Evolutionary conservation across 2,888 invertebrate species (phyloP).

Genomic region (Hipparchia sbordonii): DNA sequence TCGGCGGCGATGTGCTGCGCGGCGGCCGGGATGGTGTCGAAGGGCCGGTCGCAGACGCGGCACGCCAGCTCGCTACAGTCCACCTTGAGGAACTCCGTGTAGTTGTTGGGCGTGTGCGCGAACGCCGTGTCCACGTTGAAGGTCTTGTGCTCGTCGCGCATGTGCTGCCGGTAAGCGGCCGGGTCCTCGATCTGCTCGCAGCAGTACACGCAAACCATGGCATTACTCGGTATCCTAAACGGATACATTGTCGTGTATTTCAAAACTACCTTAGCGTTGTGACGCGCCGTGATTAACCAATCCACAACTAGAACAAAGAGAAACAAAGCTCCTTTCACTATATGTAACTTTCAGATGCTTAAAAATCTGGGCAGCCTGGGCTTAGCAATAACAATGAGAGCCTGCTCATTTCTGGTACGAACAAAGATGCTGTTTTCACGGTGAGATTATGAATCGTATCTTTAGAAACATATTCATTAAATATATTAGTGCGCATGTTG

Average conservation of each 20-base stretch:
- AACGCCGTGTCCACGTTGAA: constrained; percentile 56
- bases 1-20: constrained; percentile 51
- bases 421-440: neutral
- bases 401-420: neutral
- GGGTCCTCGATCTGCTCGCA: constrained; percentile 57
- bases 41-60: constrained; percentile 51
- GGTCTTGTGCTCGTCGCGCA: constrained; percentile 53
- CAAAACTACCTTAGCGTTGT: constrained; percentile 64
- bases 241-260: constrained; percentile 65
- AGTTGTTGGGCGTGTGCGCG: constrained; percentile 48
- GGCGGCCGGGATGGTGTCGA: constrained; percentile 45
- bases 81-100: constrained; percentile 49
- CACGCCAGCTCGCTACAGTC: constrained; percentile 63
- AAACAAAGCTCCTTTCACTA: constrained; percentile 49
- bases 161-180: constrained; percentile 56
- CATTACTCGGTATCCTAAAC: constrained; percentile 62
- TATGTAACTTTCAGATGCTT: constrained; percentile 36
- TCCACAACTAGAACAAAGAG: constrained; percentile 72
- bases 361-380: neutral
- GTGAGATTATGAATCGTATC: neutral
- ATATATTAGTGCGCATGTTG: neutral
- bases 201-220: constrained; percentile 67
- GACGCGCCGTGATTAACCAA: constrained; percentile 61
- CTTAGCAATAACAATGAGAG: neutral
- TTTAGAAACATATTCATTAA: too few species aligned